Evolutionary conservation across 2,797 vertebrate species (phyloP), one percentile per base, ranked within the genome.

Genomic region (Heterohyrax brucei): DNA sequence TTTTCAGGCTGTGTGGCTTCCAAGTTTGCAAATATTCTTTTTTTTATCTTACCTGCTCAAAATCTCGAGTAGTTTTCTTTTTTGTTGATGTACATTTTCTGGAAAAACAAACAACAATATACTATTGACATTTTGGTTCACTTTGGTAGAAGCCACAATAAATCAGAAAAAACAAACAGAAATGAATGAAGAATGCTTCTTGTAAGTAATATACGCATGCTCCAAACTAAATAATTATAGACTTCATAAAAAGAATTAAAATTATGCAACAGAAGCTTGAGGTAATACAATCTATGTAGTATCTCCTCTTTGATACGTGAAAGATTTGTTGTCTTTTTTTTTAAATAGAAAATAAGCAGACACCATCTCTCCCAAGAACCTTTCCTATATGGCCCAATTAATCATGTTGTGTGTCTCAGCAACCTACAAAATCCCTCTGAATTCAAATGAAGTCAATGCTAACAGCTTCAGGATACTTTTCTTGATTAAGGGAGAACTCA

Each of bases 41-140:
- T 79, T 79, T 48, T 89, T 33, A 70, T 94, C 95, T 97, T 95
- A 98, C 97, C 97, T 97, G 95, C 5, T 93, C 92, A 92, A 3
- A 3, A 72, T 12, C 86, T 87, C 93, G 7, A 88, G 44, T 53
- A 89, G 22, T 50, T 89, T 94, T 87, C 44, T 12, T 26, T 82
- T 92, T 94, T 86, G 70, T 81, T 7, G 48, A 26, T 80, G 95
- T 96, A 85, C 78, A 93, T 97, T 89, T 96, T 82, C 96, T 98
- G 86, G 30, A 96, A 95, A 95, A 88, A 87, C 48, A 93, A 95
- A 2, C 26, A 89, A n/a, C 21, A 92, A 0, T 82, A 64, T 46
- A 10, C 16, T 92, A 53, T 46, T 59, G 6, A 76, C 39, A 59
- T 80, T n/a, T 16, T 68, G 28, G 1, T 75, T 93, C 19, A 91